Percentiles rank a stretch among this genome's conserved stretches.
These are phyloP conservation scores for Melanostigma gelatinosum DNA, from an alignment of 2,113 vertebrate species.

Conservation along the genomic window DNA sequence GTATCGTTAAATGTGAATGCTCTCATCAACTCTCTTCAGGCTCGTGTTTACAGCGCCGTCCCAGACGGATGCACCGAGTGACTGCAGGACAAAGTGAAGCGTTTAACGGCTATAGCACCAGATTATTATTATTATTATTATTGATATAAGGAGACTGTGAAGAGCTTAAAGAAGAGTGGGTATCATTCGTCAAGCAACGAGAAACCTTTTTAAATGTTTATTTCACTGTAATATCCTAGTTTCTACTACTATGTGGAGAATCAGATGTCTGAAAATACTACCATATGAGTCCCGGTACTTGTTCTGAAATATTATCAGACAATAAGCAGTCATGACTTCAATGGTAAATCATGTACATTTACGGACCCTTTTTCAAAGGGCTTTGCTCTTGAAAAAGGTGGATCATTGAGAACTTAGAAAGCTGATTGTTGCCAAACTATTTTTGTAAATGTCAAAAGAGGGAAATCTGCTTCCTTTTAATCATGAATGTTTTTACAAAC, in stretches of 20 bases:
- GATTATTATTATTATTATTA: not conserved
- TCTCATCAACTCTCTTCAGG: not conserved
- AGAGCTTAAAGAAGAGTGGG: not conserved
- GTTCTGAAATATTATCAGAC: not conserved
- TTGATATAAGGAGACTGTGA: no score
- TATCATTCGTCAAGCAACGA: not conserved
- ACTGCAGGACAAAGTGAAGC: not conserved
- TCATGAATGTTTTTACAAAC: not conserved
- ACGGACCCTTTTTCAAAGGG: not conserved
- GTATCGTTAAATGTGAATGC: not conserved
- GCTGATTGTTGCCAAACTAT: not conserved
- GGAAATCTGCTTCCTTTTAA: not conserved
- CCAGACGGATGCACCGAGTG: not conserved
- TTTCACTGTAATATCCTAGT: not conserved
- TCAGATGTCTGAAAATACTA: no score
- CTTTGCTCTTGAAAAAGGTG: not conserved
- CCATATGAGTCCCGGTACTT: not conserved
- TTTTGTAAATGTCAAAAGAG: conserved; percentile 1
- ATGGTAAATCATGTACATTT: not conserved
- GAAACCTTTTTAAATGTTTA: not conserved
- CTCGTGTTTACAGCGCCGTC: not conserved
- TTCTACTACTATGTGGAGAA: not conserved
- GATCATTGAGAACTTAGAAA: not conserved
- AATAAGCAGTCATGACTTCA: not conserved
- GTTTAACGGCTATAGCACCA: not conserved